Evolutionary conservation across 1,140 invertebrate genomes (phyloP), one percentile per base, ranked within the genome.

Genomic region (Drosophila kepulauana): DNA sequence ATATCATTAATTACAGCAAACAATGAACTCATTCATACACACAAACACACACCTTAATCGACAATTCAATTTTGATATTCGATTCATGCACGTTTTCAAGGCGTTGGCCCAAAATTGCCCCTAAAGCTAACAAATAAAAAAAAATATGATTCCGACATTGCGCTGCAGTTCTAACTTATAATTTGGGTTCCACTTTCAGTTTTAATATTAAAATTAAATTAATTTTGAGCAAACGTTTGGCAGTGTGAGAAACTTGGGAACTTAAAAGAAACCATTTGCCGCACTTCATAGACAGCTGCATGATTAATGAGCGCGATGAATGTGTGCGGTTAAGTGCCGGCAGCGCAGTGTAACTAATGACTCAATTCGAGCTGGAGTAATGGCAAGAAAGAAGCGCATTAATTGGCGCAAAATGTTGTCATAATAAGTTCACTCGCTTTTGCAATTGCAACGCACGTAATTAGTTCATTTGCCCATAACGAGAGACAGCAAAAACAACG

Each of bases 201-300:
- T 86, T 82, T 54, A 71, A 73, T 82, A 87, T 82, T 79, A 87
- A 82, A 73, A 87, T 71, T 45, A 69, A 86, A 87, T 88, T 84
- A 69, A 77, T 62, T 61, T 25, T 38, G 4, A n/a, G 11, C 35
- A 11, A 16, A 20, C 16, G 20, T 25, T 25, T 43, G 13, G 13
- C 41, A 68, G 56, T 78, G 63, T 67, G 70, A 65, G 70, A 87
- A 73, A 68, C 64, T 52, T 77, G 74, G 46, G 6, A 67, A 49
- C 38, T 58, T 56, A 20, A 43, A 59, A 35, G 56, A 70, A 70
- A 33, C 45, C 66, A 54, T 71, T 81, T 78, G 66, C 48, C 75
- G 52, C 51, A 45, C 49, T 54, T 45, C 58, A 68, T 57, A 38
- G 59, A 80, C 69, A 51, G 75, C 64, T 43, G 56, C 20, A 72